These are phyloP conservation scores for Xylocampa areola DNA, from an alignment of 2,888 invertebrate genomes.

Conservation along the genomic window DNA sequence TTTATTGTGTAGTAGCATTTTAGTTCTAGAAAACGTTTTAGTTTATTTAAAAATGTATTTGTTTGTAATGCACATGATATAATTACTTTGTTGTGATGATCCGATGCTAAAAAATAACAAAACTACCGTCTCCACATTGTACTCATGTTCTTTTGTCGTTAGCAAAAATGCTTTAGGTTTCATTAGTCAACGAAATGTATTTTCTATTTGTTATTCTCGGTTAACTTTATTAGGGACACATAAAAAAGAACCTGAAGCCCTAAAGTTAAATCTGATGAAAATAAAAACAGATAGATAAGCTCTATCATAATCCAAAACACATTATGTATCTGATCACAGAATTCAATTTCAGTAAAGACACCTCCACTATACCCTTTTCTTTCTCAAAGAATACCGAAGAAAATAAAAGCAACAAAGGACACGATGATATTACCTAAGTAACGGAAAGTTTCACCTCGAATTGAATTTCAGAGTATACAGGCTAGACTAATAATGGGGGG, in stretches of 20 bases:
- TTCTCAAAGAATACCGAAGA: conserved; percentile 42
- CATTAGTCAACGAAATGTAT: no score
- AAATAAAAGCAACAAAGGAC: conserved; percentile 61
- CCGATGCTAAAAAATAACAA: no score
- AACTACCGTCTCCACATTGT: no score
- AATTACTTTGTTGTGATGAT: no score
- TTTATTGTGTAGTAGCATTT: no score
- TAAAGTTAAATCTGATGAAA: conserved; percentile 16
- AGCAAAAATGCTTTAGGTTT: no score
- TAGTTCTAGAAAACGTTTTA: no score
- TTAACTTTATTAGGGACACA: no score
- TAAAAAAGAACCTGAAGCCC: background rate
- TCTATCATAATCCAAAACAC: conserved; percentile 34
- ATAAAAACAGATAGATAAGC: conserved; percentile 19
- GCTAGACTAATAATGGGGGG: conserved; percentile 65
- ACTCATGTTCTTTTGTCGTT: no score
- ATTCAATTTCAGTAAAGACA: conserved; percentile 47
- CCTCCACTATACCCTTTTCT: conserved; percentile 39
- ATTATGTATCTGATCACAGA: conserved; percentile 42
- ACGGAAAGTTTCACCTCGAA: conserved; percentile 63
- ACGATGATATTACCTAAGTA: conserved; percentile 57
- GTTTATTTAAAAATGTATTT: no score
- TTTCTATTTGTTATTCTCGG: no score
- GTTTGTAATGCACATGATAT: no score
- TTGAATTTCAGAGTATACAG: conserved; percentile 64